Conservation (phyloP, 2,113 vertebrate species). For the Atherinomorus stipes region DNA sequence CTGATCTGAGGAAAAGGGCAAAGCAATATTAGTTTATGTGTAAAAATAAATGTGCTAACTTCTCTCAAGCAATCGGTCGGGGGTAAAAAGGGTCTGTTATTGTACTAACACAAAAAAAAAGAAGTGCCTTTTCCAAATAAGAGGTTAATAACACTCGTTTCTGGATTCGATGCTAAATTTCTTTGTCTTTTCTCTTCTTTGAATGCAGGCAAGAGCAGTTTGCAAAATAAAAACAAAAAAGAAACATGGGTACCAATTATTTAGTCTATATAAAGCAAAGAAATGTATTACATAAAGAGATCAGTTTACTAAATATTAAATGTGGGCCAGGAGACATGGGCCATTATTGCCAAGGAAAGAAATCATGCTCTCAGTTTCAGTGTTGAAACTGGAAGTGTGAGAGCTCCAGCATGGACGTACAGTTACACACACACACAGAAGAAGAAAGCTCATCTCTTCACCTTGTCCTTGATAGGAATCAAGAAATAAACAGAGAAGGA, state of each 20-base stretch:
- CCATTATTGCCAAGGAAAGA: constrained; percentile 13
- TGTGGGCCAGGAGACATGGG: constrained; percentile 1
- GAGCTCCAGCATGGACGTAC: neutral
- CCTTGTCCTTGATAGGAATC: constrained; percentile 47
- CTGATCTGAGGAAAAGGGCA: constrained; percentile 52
- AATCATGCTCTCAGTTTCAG: constrained; percentile 2
- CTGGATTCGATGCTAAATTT: constrained; percentile 33
- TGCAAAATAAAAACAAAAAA: too few species aligned
- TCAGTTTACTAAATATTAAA: constrained; percentile 14
- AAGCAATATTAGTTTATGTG: constrained; percentile 41
- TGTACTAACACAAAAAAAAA: too few species aligned
- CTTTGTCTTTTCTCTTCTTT: too few species aligned
- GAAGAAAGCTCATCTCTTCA: constrained; percentile 12
- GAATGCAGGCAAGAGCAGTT: neutral
- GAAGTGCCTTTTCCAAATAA: too few species aligned
- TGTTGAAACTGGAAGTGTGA: neutral
- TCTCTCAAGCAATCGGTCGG: neutral
- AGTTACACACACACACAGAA: constrained; percentile 14
- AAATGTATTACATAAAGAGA: neutral
- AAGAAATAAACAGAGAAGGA: constrained; percentile 30
- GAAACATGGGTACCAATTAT: too few species aligned
- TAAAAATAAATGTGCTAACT: constrained; percentile 48
- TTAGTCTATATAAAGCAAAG: too few species aligned
- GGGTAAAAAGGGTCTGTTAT: too few species aligned
- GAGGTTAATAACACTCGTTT: constrained; percentile 55